These are phyloP conservation scores for Oeneis ivallda DNA, from an alignment of 2,888 invertebrate genomes.

Conservation along the genomic window DNA sequence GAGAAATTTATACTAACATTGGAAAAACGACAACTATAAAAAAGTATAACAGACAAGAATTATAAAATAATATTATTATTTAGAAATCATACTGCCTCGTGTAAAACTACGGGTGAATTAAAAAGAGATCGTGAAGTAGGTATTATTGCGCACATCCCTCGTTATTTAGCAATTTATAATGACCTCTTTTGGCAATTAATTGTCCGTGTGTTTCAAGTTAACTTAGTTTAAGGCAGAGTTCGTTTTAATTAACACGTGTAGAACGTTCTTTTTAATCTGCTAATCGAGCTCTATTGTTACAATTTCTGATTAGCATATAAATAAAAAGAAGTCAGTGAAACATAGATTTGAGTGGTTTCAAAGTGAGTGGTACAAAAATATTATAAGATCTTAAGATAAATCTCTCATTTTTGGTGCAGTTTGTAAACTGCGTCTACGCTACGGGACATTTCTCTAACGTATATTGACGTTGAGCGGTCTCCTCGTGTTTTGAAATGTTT, in stretches of 20 bases:
- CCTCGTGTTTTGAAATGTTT: constrained; percentile 28
- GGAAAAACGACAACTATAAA: too few species aligned
- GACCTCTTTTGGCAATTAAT: constrained; percentile 47
- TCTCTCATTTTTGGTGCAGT: constrained; percentile 44
- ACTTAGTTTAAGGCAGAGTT: constrained; percentile 30
- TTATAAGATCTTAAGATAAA: constrained; percentile 56
- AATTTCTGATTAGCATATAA: neutral
- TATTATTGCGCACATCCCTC: constrained; percentile 36
- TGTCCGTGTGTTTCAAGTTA: constrained; percentile 35
- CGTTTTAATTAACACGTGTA: constrained; percentile 37
- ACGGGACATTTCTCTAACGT: constrained; percentile 68
- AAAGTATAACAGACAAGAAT: neutral
- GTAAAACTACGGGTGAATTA: constrained; percentile 17
- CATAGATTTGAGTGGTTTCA: neutral
- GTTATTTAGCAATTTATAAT: constrained; percentile 51
- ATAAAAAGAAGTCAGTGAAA: neutral
- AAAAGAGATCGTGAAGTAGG: constrained; percentile 45
- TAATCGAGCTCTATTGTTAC: constrained; percentile 4
- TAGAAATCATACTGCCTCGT: too few species aligned
- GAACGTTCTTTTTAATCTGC: constrained; percentile 6
- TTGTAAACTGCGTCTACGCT: constrained; percentile 60
- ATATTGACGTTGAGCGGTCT: constrained; percentile 48
- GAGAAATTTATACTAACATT: too few species aligned
- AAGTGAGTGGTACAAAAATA: constrained; percentile 34
- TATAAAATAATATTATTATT: too few species aligned